These are phyloP conservation scores for Phaonia tiefii DNA, from an alignment of 2,888 invertebrate species.

Conservation along the genomic window DNA sequence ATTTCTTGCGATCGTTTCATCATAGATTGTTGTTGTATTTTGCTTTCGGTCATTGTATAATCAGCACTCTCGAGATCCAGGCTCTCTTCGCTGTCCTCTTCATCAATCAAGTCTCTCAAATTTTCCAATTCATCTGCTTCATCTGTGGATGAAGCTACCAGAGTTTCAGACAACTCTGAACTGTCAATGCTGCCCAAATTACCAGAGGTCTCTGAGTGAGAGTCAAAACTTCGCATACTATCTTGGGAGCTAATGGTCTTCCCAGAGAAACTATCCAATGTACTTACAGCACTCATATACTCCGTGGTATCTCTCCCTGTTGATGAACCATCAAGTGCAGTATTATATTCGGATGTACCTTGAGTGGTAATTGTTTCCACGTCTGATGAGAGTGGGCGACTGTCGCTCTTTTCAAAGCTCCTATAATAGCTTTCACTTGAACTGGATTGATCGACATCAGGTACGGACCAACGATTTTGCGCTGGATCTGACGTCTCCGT, in stretches of 20 bases:
- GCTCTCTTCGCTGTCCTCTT: slow-evolving; percentile 81
- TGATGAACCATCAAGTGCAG: slow-evolving; percentile 90
- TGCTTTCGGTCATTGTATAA: slow-evolving; percentile 76
- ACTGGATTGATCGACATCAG: slow-evolving; percentile 92
- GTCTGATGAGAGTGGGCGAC: slow-evolving; percentile 92
- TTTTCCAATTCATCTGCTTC: slow-evolving; percentile 82
- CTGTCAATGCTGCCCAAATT: slow-evolving; percentile 94
- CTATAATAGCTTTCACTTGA: slow-evolving; percentile 94
- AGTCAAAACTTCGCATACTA: slow-evolving; percentile 94
- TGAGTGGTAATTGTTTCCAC: slow-evolving; percentile 89
- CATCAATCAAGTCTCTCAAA: slow-evolving; percentile 83
- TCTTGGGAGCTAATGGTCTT: slow-evolving; percentile 88
- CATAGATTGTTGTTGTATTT: slow-evolving; percentile 84
- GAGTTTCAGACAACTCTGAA: slow-evolving; percentile 95
- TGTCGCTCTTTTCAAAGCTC: slow-evolving; percentile 90
- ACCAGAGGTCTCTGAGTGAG: slow-evolving; percentile 89
- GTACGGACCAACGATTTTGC: slow-evolving; percentile 87
- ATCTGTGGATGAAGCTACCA: slow-evolving; percentile 94
- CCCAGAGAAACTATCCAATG: slow-evolving; percentile 82
- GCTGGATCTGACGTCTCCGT: slow-evolving; percentile 80
- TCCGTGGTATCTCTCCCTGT: slow-evolving; percentile 90
- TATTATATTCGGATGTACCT: slow-evolving; percentile 92
- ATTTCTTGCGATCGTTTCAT: slow-evolving; percentile 96
- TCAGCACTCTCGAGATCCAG: slow-evolving; percentile 72
- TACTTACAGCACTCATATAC: slow-evolving; percentile 92